Evolutionary conservation across 2,113 vertebrate genomes (phyloP).

Genomic region (Merops nubicus): DNA sequence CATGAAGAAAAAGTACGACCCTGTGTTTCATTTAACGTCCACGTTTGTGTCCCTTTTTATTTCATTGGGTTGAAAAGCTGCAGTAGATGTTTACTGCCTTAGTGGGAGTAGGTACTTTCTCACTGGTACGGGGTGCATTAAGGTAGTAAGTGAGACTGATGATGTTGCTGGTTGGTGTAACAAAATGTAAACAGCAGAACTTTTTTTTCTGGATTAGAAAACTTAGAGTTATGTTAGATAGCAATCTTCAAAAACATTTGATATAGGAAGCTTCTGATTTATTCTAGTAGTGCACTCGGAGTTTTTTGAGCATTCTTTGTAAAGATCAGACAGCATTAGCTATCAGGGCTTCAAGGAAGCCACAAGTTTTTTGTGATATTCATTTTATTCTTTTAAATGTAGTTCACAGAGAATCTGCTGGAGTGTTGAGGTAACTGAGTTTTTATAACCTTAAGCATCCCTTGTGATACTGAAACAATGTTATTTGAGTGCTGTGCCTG

Average conservation of each 20-base stretch:
- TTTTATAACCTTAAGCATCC: not conserved
- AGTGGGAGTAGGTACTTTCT: not conserved
- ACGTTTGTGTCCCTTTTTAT: not conserved
- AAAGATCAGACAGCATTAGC: not conserved
- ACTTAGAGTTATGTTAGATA: not conserved
- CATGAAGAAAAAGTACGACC: not conserved
- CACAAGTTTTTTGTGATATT: not conserved
- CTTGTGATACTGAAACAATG: not conserved
- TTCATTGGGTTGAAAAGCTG: not conserved
- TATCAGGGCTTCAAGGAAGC: not conserved
- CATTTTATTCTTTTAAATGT: not conserved
- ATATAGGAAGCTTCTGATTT: not conserved
- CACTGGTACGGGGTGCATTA: not conserved
- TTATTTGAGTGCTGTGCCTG: not conserved
- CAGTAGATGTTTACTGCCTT: not conserved
- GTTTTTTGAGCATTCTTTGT: not conserved
- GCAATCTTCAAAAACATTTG: not conserved
- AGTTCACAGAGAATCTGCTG: not conserved
- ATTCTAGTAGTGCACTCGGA: rapidly evolving
- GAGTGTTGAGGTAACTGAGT: not conserved
- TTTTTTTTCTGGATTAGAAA: not conserved
- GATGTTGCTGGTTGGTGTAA: not conserved
- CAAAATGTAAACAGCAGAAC: not conserved
- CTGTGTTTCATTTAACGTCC: not conserved
- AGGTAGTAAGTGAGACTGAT: not conserved